Percentiles rank a stretch among this genome's conserved stretches.
Evolutionary conservation across 92 coral and sea anemone species (phyloP).

Genomic region (Epizoanthus ramosus): DNA sequence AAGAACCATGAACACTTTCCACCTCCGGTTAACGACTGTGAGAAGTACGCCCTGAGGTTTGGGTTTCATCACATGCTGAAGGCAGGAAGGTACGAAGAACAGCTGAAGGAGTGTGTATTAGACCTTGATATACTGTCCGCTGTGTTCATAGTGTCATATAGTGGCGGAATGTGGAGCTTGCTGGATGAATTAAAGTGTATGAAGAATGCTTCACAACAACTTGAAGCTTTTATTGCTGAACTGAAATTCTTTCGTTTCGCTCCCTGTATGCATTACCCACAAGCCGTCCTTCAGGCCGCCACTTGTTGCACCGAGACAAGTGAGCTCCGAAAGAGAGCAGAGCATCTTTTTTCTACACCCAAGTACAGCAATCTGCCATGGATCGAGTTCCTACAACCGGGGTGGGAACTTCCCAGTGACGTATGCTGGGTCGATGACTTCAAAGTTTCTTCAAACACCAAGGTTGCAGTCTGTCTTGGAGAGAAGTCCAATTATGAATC

Average conservation of each 20-base stretch:
- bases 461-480: slow-evolving; percentile 23
- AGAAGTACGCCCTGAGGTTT: slow-evolving; percentile 23
- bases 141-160: not conserved
- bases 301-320: slow-evolving; percentile 10
- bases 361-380: slow-evolving; percentile 25
- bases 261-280: not conserved
- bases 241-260: not conserved
- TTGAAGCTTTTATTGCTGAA: slow-evolving; percentile 14
- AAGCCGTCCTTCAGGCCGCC: slow-evolving; percentile 20
- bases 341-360: slow-evolving; percentile 18
- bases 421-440: slow-evolving; percentile 10
- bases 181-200: slow-evolving; percentile 4
- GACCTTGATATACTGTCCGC: slow-evolving; percentile 19
- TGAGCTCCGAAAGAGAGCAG: slow-evolving; percentile 18
- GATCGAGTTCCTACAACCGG: slow-evolving; percentile 9
- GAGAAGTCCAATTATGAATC: not conserved
- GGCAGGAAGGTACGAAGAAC: slow-evolving; percentile 25
- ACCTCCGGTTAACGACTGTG: slow-evolving; percentile 10
- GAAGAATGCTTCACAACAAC: not conserved
- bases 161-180: not conserved
- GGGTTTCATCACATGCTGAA: slow-evolving; percentile 28
- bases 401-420: slow-evolving; percentile 26
- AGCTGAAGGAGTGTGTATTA: not conserved
- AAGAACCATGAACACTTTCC: slow-evolving; percentile 18
- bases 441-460: slow-evolving; percentile 10